Base-by-base conservation (phyloP, 2,888 invertebrate species). In the Falcaria lacertinaria region DNA sequence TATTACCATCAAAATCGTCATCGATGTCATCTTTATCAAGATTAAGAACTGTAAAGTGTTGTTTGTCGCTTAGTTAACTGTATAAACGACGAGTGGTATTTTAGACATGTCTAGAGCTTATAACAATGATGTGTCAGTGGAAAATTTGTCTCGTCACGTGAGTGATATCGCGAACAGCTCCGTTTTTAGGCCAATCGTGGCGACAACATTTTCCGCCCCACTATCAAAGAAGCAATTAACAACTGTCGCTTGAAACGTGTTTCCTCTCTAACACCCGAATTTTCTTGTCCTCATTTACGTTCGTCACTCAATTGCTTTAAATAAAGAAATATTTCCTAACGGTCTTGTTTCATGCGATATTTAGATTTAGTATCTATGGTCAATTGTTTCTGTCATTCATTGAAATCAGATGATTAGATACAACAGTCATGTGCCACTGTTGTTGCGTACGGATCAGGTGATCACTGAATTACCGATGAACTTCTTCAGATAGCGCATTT, bases 381-480 rank as follows among this genome's bases (percentile, higher is more conserved):
- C 44, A 54, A 49, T 48, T 47, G 41, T 54, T 56, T 6, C 46
- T 54, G 54, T 64, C 63, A 54, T 59, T 54, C 54, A 59, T 22
- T 56, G 44, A 53, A 39, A 42, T 48, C 41, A 48, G 41, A 36
- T 40, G 71, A 72, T 72, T 62, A 72, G 71, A 72, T 72, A 70
- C 37, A 43, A 36, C 44, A 47, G 69, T 79, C 79, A 79, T 75
- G 80, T 73, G 77, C 63, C 45, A 55, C 51, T 55, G 48, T 50
- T 63, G 58, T 70, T 71, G 60, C 59, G 64, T 53, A 65, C 46
- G 51, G 64, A 71, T 79, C 79, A 77, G 72, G 73, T 80, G 80
- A 79, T 66, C 70, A 55, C 22, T 37, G 14, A 55, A 19, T 22
- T 14, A 37, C 37, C 37, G 22, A 16, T 52, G 64, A 57, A 65